Percentiles rank a stretch among this genome's conserved stretches.
phyloP scores from a whole-genome alignment of 2,888 invertebrate species.

The Nezara viridula region DNA sequence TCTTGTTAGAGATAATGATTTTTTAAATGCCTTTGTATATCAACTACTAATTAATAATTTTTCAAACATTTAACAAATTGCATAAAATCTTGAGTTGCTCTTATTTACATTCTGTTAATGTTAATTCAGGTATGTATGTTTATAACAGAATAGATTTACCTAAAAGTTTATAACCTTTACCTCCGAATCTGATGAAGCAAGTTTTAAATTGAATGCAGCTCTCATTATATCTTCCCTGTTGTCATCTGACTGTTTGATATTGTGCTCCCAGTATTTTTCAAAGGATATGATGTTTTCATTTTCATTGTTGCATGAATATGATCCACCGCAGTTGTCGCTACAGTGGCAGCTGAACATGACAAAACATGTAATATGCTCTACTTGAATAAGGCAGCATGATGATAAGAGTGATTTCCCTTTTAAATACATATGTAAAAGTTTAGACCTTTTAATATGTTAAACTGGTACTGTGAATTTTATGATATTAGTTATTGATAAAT shows the following conservation, averaged over 20 bases:
- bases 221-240: background rate
- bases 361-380: background rate
- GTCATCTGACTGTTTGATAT: conserved; percentile 3
- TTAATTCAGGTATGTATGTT: no score
- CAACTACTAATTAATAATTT: no score
- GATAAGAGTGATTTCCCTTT: background rate
- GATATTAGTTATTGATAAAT: no score
- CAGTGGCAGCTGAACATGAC: conserved; percentile 1
- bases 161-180: background rate
- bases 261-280: background rate
- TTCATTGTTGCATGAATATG: background rate
- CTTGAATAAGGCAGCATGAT: background rate
- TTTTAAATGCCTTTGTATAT: no score
- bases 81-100: no score
- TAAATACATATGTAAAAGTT: no score
- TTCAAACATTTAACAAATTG: no score
- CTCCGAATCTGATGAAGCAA: conserved; percentile 39
- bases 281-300: conserved; percentile 17
- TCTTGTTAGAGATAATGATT: no score
- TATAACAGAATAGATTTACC: background rate
- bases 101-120: no score
- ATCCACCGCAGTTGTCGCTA: background rate
- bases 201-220: conserved; percentile 6
- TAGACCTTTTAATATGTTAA: no score
- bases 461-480: no score